Conservation (phyloP, 2,113 vertebrate genomes). For the Cavia aperea region DNA sequence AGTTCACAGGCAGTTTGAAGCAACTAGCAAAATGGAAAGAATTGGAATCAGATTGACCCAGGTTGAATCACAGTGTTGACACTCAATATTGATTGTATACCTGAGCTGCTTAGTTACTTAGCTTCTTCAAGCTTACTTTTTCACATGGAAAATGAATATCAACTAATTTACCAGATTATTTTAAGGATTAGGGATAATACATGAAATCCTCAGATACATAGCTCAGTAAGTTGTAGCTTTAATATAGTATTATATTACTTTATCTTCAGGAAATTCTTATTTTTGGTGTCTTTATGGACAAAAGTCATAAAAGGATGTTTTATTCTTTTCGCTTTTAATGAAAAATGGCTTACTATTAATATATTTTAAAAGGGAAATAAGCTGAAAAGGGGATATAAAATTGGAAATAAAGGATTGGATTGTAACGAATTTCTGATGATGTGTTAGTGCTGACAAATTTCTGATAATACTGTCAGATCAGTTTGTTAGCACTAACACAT, state of each 20-base stretch:
- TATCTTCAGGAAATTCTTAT: slow-evolving; percentile 36
- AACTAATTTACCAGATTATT: slow-evolving; percentile 35
- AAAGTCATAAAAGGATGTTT: slow-evolving; percentile 3
- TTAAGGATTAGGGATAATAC: background rate
- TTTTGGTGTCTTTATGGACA: background rate
- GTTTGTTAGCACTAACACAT: background rate
- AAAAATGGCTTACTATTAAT: background rate
- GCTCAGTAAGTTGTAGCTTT: slow-evolving; percentile 4
- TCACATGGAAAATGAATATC: background rate
- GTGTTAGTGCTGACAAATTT: background rate
- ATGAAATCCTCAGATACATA: background rate
- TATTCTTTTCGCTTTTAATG: slow-evolving; percentile 17
- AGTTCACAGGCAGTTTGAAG: background rate
- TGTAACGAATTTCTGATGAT: background rate
- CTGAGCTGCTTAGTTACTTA: background rate
- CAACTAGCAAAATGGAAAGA: background rate
- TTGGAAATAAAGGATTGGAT: background rate
- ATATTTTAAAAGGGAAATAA: slow-evolving; percentile 4
- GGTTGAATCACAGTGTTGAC: slow-evolving; percentile 3
- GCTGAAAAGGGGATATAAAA: background rate
- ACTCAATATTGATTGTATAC: background rate
- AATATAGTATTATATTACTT: slow-evolving; percentile 14
- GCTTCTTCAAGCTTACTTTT: background rate
- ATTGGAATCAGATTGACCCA: background rate
- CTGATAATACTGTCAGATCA: background rate